A percentile compares a stretch with the other conserved stretches of the same genome.
These are phyloP conservation scores for Dipodomys ordii DNA, from an alignment of 2,113 vertebrate genomes.

Conservation along the genomic window DNA sequence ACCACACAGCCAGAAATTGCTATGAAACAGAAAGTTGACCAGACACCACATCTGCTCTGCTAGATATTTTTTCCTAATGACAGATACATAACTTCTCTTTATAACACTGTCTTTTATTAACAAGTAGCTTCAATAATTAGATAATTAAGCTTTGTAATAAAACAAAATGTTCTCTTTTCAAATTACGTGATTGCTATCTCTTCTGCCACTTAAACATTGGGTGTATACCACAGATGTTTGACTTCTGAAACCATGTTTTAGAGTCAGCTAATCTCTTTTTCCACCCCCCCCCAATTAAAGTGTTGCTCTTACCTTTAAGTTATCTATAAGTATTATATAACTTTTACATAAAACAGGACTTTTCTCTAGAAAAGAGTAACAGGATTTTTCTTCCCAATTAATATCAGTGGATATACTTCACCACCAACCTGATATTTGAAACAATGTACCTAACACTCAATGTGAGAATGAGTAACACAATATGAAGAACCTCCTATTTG, in stretches of 20 bases:
- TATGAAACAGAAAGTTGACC: not conserved
- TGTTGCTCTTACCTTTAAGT: not conserved
- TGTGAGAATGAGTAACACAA: not conserved
- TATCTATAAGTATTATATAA: not conserved
- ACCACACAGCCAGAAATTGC: not conserved
- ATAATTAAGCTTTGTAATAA: not conserved
- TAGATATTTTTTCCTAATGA: not conserved
- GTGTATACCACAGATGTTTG: accelerated
- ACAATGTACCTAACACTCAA: not conserved
- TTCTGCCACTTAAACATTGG: not conserved
- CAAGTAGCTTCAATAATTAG: not conserved
- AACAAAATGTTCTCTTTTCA: not conserved
- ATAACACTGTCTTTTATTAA: not conserved
- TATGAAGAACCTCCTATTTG: not conserved
- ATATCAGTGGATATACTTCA: not conserved
- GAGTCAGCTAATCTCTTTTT: not conserved
- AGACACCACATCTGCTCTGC: not conserved
- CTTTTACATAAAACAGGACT: not conserved
- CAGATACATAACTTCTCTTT: not conserved
- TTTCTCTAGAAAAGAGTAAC: not conserved
- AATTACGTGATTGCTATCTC: not conserved
- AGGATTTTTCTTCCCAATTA: not conserved
- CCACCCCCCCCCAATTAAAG: not conserved
- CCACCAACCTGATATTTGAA: not conserved
- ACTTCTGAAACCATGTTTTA: not conserved